phyloP scores from a whole-genome alignment of 2,888 invertebrate genomes.

The Bhutanitis thaidina region DNA sequence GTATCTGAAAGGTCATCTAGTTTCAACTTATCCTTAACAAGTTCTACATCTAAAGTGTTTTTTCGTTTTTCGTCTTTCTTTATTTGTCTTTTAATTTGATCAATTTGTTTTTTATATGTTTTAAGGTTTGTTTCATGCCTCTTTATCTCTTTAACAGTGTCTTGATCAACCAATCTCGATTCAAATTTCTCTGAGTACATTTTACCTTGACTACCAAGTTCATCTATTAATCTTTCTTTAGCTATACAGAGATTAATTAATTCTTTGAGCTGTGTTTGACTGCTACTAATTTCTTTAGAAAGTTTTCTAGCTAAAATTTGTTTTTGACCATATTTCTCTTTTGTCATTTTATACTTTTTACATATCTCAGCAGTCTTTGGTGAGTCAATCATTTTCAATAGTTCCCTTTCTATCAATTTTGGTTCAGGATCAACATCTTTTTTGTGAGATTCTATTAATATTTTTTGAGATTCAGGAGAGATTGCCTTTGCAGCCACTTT shows the following conservation, averaged over 20 bases:
- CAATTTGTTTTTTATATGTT: slow-evolving; percentile 87
- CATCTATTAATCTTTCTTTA: slow-evolving; percentile 87
- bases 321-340: slow-evolving; percentile 73
- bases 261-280: slow-evolving; percentile 85
- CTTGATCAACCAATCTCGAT: slow-evolving; percentile 75
- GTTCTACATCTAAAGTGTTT: slow-evolving; percentile 83
- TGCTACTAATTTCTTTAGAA: slow-evolving; percentile 82
- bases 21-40: slow-evolving; percentile 76
- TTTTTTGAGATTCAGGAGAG: slow-evolving; percentile 75
- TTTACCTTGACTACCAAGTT: slow-evolving; percentile 72
- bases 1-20: slow-evolving; percentile 73
- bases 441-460: slow-evolving; percentile 77
- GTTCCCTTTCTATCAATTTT: slow-evolving; percentile 71
- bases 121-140: slow-evolving; percentile 87
- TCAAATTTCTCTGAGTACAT: slow-evolving; percentile 80
- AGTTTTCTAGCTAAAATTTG: slow-evolving; percentile 69
- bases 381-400: slow-evolving; percentile 74
- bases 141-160: slow-evolving; percentile 82
- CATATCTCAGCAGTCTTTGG: slow-evolving; percentile 71
- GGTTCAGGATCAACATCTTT: slow-evolving; percentile 78
- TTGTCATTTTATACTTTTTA: slow-evolving; percentile 76
- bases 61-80: slow-evolving; percentile 87
- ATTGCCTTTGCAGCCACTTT: slow-evolving; percentile 81
- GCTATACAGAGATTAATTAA: slow-evolving; percentile 82
- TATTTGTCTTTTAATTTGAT: slow-evolving; percentile 85